Conservation (phyloP, 2,888 invertebrate species). For the Lepidocyrtinus sp. region DNA sequence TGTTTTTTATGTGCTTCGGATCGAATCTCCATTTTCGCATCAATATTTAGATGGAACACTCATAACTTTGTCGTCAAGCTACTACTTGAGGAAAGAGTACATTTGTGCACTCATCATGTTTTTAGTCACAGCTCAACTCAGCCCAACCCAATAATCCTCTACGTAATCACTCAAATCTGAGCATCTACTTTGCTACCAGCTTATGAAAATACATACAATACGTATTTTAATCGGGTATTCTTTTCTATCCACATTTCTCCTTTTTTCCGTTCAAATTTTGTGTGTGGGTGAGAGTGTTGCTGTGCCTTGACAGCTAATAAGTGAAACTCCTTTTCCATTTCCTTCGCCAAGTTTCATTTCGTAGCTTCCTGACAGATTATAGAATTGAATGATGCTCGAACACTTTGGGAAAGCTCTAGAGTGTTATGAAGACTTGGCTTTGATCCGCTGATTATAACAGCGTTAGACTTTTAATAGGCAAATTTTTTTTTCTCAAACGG, state of each 20-base stretch:
- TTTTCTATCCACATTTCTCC: no score
- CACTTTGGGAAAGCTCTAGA: slow-evolving; percentile 7
- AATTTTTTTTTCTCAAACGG: background rate
- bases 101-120: background rate
- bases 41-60: background rate
- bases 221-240: no score
- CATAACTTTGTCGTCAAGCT: background rate
- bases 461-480: slow-evolving; percentile 14
- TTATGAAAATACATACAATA: no score
- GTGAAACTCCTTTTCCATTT: slow-evolving; percentile 46
- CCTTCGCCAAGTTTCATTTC: slow-evolving; percentile 53
- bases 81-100: background rate
- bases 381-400: slow-evolving; percentile 51
- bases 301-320: slow-evolving; percentile 7
- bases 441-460: slow-evolving; percentile 11
- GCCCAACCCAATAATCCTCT: background rate
- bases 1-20: background rate
- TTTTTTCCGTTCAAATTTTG: no score
- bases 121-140: background rate
- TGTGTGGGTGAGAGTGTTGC: no score
- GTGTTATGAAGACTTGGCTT: slow-evolving; percentile 12
- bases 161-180: background rate
- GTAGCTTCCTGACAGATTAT: slow-evolving; percentile 54
- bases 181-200: no score
- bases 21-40: background rate